Evolutionary conservation across 2,113 vertebrate species (phyloP).

Genomic region (Nycticryphes semicollaris): DNA sequence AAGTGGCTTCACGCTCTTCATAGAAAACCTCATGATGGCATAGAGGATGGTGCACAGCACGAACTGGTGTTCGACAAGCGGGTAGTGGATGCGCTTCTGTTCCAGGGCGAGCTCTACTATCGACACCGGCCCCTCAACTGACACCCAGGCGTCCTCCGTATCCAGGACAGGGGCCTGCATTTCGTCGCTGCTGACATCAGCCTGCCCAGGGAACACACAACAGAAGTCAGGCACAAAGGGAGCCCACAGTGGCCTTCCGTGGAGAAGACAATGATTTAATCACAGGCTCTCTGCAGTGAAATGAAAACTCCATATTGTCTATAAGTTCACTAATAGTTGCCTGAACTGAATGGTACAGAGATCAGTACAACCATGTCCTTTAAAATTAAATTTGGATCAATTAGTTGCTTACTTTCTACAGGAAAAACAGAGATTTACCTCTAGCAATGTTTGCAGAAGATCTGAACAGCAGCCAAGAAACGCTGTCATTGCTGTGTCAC

Average conservation of each 20-base stretch:
- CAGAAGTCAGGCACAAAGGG: not conserved
- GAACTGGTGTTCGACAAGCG: slow-evolving; percentile 92
- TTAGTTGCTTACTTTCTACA: not conserved
- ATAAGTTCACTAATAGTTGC: not conserved
- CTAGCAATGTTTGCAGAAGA: slow-evolving; percentile 91
- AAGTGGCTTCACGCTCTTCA: slow-evolving; percentile 88
- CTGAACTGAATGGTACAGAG: not conserved
- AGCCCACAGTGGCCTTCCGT: not conserved
- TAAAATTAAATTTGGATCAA: not conserved
- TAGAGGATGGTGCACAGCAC: slow-evolving; percentile 84
- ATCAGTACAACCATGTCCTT: not conserved
- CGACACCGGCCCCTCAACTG: slow-evolving; percentile 85
- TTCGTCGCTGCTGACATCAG: slow-evolving; percentile 86
- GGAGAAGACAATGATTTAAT: not conserved
- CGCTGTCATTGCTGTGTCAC: slow-evolving; percentile 85
- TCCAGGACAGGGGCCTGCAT: slow-evolving; percentile 80
- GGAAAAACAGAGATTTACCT: slow-evolving; percentile 79
- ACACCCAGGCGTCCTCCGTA: slow-evolving; percentile 88
- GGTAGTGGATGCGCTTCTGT: slow-evolving; percentile 90
- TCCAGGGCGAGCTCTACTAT: slow-evolving; percentile 93
- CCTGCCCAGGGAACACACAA: slow-evolving; percentile 66
- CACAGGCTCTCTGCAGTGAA: not conserved
- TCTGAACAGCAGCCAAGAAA: slow-evolving; percentile 91
- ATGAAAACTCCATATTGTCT: rapidly evolving
- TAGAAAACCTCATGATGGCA: slow-evolving; percentile 82